phyloP scores from a whole-genome alignment of 2,113 vertebrate genomes.

The Castor canadensis region DNA sequence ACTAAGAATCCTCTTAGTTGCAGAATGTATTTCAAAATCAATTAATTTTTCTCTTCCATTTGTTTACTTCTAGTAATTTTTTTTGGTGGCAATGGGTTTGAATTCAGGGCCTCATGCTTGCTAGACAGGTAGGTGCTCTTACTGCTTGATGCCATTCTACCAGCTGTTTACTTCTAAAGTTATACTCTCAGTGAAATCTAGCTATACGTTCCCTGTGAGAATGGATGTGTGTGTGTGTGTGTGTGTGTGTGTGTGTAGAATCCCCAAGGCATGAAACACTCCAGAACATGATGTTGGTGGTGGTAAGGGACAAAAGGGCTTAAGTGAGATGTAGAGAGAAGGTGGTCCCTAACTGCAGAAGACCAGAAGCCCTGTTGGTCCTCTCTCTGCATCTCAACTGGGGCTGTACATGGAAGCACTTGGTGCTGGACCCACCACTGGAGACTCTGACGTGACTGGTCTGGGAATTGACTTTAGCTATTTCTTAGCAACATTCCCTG shows the following conservation, averaged over 20 bases:
- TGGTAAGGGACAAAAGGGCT: neutral
- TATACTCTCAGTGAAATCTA: neutral
- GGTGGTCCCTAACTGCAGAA: rapidly evolving
- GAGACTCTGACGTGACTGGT: too few species aligned
- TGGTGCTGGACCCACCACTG: rapidly evolving
- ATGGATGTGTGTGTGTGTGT: too few species aligned
- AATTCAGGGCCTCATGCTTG: too few species aligned
- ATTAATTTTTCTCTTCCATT: neutral
- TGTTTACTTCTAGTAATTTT: neutral
- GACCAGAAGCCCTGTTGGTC: neutral
- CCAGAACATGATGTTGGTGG: neutral
- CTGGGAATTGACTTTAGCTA: neutral
- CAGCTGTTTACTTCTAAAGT: neutral
- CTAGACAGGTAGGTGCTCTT: too few species aligned
- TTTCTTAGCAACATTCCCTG: too few species aligned
- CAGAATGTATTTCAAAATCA: neutral
- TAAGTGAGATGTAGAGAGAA: too few species aligned
- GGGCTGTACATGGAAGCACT: rapidly evolving
- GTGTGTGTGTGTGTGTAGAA: too few species aligned
- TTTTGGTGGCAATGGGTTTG: too few species aligned
- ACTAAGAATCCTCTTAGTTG: neutral
- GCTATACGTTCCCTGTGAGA: neutral
- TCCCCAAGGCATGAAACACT: too few species aligned
- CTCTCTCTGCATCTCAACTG: rapidly evolving
- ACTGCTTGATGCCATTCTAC: too few species aligned